These are phyloP conservation scores for Drosophila teissieri DNA, from an alignment of 1,140 invertebrate genomes.

Conservation along the genomic window DNA sequence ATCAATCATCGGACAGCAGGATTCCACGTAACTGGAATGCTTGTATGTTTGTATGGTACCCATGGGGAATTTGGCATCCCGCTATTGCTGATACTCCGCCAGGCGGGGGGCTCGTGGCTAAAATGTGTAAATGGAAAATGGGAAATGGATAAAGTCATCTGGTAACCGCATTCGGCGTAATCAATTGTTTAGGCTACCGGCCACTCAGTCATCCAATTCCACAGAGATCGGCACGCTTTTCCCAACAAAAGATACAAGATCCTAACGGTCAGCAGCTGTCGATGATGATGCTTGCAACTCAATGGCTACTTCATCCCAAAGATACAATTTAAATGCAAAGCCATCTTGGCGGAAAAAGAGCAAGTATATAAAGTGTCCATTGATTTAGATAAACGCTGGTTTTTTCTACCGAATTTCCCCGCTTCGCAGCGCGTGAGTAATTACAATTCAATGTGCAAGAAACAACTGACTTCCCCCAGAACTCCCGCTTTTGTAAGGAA, in stretches of 20 bases:
- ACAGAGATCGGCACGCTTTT: constrained; percentile 53
- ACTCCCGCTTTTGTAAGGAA: constrained; percentile 11
- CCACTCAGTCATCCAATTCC: constrained; percentile 43
- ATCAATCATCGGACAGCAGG: constrained; percentile 64
- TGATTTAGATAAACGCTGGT: neutral
- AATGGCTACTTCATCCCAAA: too few species aligned
- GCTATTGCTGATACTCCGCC: constrained; percentile 12
- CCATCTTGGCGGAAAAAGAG: neutral
- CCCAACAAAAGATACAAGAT: constrained; percentile 38
- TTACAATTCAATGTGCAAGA: constrained; percentile 74
- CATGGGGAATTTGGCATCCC: constrained; percentile 63
- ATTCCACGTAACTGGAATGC: constrained; percentile 37
- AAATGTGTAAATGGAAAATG: too few species aligned
- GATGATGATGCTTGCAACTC: constrained; percentile 13
- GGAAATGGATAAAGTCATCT: constrained; percentile 46
- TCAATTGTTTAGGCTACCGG: constrained; percentile 72
- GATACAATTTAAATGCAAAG: neutral
- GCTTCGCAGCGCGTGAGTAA: constrained; percentile 45
- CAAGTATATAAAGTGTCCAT: too few species aligned
- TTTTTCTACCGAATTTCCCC: neutral
- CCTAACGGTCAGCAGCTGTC: constrained; percentile 68
- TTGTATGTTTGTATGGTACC: constrained; percentile 43
- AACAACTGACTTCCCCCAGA: constrained; percentile 40
- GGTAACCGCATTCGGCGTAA: constrained; percentile 79
- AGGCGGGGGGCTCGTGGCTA: constrained; percentile 32